Evolutionary conservation across 2,113 vertebrate genomes (phyloP).

Genomic region (Catharus minimus): DNA sequence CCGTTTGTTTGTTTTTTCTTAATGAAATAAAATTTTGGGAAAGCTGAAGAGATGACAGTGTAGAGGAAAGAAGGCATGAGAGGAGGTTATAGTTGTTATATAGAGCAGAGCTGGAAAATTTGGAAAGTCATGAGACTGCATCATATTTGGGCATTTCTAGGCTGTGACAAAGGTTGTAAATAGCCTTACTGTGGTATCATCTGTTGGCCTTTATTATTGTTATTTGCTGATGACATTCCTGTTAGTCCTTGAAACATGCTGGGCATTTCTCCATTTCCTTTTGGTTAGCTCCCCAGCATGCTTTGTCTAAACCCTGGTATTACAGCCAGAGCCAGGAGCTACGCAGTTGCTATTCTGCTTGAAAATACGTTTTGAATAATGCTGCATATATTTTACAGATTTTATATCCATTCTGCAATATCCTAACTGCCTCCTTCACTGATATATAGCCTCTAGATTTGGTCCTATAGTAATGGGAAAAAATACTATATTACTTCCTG

Average conservation of each 20-base stretch:
- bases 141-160: neutral
- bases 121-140: neutral
- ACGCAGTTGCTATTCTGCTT: constrained; percentile 17
- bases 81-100: neutral
- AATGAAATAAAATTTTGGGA: neutral
- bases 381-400: constrained; percentile 53
- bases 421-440: constrained; percentile 50
- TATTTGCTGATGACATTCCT: constrained; percentile 21
- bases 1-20: neutral
- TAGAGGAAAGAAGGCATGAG: neutral
- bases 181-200: neutral
- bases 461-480: constrained; percentile 52
- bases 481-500: constrained; percentile 52
- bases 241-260: constrained; percentile 40
- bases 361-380: constrained; percentile 61
- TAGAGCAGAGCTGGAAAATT: neutral
- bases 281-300: neutral
- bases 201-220: neutral
- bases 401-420: constrained; percentile 61
- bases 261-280: constrained; percentile 35
- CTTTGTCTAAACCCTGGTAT: constrained; percentile 29
- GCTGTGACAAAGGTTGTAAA: neutral
- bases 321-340: constrained; percentile 22
- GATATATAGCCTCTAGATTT: constrained; percentile 59
- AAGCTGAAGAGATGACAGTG: neutral